These are phyloP conservation scores for Lacanobia oleracea DNA, from an alignment of 2,888 invertebrate species.

Conservation along the genomic window DNA sequence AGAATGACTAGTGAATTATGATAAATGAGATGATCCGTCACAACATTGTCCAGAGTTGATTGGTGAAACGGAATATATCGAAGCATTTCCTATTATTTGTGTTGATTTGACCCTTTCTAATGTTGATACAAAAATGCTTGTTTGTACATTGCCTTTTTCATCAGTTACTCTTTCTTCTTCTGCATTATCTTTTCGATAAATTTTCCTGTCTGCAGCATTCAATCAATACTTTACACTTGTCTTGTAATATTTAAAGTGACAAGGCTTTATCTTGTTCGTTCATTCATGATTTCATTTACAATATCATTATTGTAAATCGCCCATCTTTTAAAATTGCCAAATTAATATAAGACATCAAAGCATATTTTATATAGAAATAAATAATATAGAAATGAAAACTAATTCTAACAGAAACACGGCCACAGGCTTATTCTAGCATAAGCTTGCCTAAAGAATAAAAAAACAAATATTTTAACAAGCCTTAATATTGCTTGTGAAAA, in stretches of 20 bases:
- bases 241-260: neutral
- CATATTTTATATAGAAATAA: too few species aligned
- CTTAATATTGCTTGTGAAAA: too few species aligned
- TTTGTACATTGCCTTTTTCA: neutral
- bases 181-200: neutral
- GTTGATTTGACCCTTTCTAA: constrained; percentile 2
- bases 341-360: neutral
- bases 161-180: neutral
- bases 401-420: neutral
- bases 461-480: neutral
- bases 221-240: neutral
- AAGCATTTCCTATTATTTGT: constrained; percentile 20
- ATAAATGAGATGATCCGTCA: constrained; percentile 15
- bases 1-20: constrained; percentile 21
- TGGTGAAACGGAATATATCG: constrained; percentile 4
- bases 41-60: neutral
- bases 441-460: neutral
- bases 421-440: neutral
- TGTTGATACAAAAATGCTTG: neutral
- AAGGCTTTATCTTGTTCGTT: too few species aligned
- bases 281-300: neutral
- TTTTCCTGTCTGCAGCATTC: neutral
- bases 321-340: neutral
- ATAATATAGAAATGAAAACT: too few species aligned
- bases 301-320: too few species aligned